phyloP scores from a whole-genome alignment of 2,888 invertebrate genomes.

The Temnothorax unifasciatus region DNA sequence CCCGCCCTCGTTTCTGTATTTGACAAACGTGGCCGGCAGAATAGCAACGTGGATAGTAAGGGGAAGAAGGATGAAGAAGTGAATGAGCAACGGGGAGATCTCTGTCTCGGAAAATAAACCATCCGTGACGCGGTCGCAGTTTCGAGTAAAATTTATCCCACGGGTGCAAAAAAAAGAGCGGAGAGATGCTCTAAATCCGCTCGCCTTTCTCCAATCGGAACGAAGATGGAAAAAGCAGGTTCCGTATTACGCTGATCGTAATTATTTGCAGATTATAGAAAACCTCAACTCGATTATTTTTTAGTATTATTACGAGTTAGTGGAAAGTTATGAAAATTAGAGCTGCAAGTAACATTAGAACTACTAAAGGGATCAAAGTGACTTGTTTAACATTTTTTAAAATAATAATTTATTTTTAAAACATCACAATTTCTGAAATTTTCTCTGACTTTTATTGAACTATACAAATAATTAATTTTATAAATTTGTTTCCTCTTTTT shows the following conservation, averaged over 20 bases:
- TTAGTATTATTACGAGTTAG: slow-evolving; percentile 34
- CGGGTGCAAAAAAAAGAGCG: slow-evolving; percentile 6
- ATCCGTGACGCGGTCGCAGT: slow-evolving; percentile 30
- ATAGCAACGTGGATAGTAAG: not conserved
- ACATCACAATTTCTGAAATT: too few relatives aligned
- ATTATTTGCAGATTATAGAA: not conserved
- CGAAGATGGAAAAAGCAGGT: not conserved
- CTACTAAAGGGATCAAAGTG: too few relatives aligned
- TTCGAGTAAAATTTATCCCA: slow-evolving; percentile 56
- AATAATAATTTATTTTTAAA: too few relatives aligned
- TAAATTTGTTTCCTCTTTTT: too few relatives aligned
- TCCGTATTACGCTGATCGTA: not conserved
- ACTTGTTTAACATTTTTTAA: too few relatives aligned
- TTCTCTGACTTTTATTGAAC: too few relatives aligned
- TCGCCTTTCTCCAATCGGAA: slow-evolving; percentile 2
- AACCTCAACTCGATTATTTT: not conserved
- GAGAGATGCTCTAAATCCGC: not conserved
- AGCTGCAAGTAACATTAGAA: too few relatives aligned
- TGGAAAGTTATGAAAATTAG: not conserved
- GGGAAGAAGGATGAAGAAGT: not conserved
- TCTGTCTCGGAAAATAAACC: slow-evolving; percentile 43
- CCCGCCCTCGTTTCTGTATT: slow-evolving; percentile 30
- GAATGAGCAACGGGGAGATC: slow-evolving; percentile 11
- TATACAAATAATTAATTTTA: too few relatives aligned
- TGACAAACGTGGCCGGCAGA: slow-evolving; percentile 25